phyloP scores from a whole-genome alignment of 2,888 invertebrate genomes.

The Drosophila kanekoi region DNA sequence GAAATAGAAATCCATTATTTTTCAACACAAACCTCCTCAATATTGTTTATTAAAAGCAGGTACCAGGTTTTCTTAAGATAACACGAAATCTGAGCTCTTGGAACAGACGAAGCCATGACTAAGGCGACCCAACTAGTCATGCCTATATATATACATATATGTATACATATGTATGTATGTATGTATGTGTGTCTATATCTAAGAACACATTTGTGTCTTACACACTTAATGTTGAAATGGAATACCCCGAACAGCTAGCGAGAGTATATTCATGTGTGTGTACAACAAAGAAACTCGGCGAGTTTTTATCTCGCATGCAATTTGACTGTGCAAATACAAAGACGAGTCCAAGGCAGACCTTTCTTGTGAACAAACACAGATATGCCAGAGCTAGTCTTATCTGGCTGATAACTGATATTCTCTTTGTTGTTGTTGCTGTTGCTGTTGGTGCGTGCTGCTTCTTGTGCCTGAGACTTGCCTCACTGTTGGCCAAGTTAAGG shows the following conservation, averaged over 20 bases:
- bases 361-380: slow-evolving; percentile 28
- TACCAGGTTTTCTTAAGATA: not conserved
- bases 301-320: slow-evolving; percentile 36
- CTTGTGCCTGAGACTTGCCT: slow-evolving; percentile 37
- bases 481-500: slow-evolving; percentile 66
- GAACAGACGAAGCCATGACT: not conserved
- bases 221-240: not conserved
- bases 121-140: not conserved
- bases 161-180: not conserved
- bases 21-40: not conserved
- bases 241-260: slow-evolving; percentile 9
- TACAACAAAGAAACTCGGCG: slow-evolving; percentile 8
- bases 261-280: not conserved
- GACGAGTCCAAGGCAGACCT: slow-evolving; percentile 49
- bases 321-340: slow-evolving; percentile 54
- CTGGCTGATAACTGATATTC: not conserved
- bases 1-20: no score
- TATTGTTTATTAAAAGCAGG: not conserved
- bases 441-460: no score
- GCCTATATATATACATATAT: not conserved
- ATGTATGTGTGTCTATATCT: no score
- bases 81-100: not conserved
- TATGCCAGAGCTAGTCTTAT: slow-evolving; percentile 34
- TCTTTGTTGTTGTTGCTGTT: no score
- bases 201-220: not conserved